phyloP scores from a whole-genome alignment of 2,113 vertebrate genomes.

The Merops nubicus region DNA sequence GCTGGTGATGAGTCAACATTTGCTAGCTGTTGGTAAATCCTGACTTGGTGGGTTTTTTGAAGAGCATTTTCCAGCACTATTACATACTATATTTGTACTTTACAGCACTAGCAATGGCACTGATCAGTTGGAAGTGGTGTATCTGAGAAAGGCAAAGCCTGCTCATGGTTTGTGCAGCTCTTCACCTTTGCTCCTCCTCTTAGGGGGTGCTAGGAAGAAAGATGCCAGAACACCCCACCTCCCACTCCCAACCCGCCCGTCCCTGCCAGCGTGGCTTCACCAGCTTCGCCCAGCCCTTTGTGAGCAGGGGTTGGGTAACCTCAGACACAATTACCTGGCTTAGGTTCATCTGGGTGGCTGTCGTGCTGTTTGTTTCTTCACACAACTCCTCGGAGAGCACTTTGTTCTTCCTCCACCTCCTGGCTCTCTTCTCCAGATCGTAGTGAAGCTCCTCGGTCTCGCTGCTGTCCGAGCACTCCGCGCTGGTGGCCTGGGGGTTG shows the following conservation, averaged over 20 bases:
- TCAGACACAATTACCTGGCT: constrained; percentile 70
- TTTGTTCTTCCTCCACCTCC: constrained; percentile 83
- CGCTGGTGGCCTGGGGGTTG: constrained; percentile 82
- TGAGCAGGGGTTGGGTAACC: background rate
- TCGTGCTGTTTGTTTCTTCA: constrained; percentile 28
- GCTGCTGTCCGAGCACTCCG: constrained; percentile 86
- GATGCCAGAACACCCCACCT: background rate
- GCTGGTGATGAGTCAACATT: background rate
- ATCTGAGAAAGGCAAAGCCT: no score
- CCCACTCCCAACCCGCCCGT: no score
- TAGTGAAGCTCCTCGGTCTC: constrained; percentile 83
- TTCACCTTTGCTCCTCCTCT: background rate
- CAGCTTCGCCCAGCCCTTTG: background rate
- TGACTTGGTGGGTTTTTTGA: no score
- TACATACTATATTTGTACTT: no score
- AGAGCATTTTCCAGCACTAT: no score
- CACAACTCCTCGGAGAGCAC: constrained; percentile 69
- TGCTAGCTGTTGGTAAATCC: no score
- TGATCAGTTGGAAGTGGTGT: background rate
- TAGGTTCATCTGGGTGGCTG: constrained; percentile 30
- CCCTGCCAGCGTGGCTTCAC: background rate
- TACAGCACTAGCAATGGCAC: background rate
- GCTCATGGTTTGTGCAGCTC: no score
- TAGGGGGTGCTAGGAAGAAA: background rate
- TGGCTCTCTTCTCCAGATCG: constrained; percentile 76